Percentiles rank a stretch among this genome's conserved stretches.
Conservation (phyloP, 2,888 invertebrate genomes). For the Pyrocoelia pectoralis region DNA sequence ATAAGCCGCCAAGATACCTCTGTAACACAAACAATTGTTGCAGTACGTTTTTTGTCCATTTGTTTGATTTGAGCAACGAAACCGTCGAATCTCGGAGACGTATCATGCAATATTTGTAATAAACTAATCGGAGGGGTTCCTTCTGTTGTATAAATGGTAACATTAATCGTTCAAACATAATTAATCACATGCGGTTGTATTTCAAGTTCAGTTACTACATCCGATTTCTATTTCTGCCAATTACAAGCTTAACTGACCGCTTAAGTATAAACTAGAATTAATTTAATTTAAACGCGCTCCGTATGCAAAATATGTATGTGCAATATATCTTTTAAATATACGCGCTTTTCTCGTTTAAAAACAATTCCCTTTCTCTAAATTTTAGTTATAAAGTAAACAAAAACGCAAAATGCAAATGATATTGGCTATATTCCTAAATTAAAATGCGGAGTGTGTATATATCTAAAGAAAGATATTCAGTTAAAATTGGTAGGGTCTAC, state of each 20-base stretch:
- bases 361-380: background rate
- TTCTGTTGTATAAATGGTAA: background rate
- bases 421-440: conserved; percentile 31
- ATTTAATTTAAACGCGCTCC: background rate
- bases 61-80: too few relatives aligned
- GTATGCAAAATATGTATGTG: background rate
- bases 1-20: too few relatives aligned
- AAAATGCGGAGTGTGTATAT: conserved; percentile 32
- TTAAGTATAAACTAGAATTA: background rate
- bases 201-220: background rate
- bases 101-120: too few relatives aligned
- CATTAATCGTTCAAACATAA: conserved; percentile 6
- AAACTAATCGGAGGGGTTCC: background rate
- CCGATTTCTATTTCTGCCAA: background rate
- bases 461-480: conserved; percentile 33
- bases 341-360: background rate
- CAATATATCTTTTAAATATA: background rate
- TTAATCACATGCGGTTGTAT: conserved; percentile 5
- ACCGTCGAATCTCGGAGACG: too few relatives aligned
- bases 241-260: background rate
- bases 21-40: too few relatives aligned
- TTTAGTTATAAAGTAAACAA: conserved; percentile 21
- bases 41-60: too few relatives aligned
- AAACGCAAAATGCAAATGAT: conserved; percentile 24
- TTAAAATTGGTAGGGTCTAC: conserved; percentile 34